phyloP scores from a whole-genome alignment of 1,140 invertebrate genomes.

The Trinorchestia longiramus region DNA sequence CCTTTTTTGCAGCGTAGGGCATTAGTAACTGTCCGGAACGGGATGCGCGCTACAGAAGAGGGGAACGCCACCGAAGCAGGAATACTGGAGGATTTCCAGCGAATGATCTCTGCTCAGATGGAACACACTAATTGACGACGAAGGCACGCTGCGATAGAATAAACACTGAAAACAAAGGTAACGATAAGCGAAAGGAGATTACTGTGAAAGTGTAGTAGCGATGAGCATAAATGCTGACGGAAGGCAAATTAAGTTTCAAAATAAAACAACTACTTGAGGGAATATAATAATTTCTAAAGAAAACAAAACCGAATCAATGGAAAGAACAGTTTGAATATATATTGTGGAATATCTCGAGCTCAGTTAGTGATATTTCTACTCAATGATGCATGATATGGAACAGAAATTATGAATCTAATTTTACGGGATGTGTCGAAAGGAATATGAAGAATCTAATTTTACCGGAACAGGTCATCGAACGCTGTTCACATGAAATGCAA shows the following conservation, averaged over 20 bases:
- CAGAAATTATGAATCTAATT: too few relatives aligned
- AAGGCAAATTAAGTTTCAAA: not conserved
- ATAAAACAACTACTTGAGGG: not conserved
- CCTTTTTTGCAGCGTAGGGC: conserved; percentile 65
- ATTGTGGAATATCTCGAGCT: too few relatives aligned
- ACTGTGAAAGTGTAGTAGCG: not conserved
- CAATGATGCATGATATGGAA: too few relatives aligned
- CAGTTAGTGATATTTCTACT: too few relatives aligned
- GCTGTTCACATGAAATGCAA: too few relatives aligned
- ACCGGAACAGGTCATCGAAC: too few relatives aligned
- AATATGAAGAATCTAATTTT: too few relatives aligned
- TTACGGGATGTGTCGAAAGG: too few relatives aligned
- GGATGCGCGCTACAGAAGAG: conserved; percentile 54
- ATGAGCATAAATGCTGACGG: not conserved
- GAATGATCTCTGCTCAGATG: not conserved
- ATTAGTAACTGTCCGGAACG: conserved; percentile 67
- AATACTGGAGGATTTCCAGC: not conserved
- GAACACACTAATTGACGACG: not conserved
- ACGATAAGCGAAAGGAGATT: not conserved
- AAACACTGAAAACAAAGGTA: not conserved
- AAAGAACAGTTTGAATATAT: too few relatives aligned
- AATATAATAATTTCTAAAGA: too few relatives aligned
- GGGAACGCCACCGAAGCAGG: conserved; percentile 25
- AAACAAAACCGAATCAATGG: too few relatives aligned
- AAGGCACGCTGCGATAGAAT: not conserved